Percentiles rank a stretch among this genome's conserved stretches.
These are phyloP conservation scores for Sebastes steindachneri DNA, from an alignment of 2,797 vertebrate species.

Conservation along the genomic window DNA sequence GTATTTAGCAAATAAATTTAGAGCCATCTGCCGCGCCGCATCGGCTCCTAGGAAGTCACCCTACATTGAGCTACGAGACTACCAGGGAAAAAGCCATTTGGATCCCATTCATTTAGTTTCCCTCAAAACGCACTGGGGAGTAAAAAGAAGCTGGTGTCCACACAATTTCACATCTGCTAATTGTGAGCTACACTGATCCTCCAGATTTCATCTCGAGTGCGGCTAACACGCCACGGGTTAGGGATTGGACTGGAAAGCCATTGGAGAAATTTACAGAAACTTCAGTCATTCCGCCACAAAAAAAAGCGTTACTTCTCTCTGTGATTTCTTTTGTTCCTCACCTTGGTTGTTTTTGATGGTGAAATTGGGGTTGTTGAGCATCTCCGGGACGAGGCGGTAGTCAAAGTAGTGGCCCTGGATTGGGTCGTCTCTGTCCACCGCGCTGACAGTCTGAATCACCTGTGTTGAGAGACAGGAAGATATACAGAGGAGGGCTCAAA, in stretches of 20 bases:
- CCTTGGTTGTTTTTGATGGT: constrained; percentile 98
- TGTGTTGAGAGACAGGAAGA: constrained; percentile 70
- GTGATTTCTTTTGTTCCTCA: constrained; percentile 69
- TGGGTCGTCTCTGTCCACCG: constrained; percentile 95
- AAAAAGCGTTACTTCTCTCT: not conserved
- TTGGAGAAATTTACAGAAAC: constrained; percentile 36
- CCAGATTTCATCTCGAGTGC: constrained; percentile 67
- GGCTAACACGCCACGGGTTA: constrained; percentile 51
- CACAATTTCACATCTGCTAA: constrained; percentile 81
- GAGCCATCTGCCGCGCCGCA: constrained; percentile 78
- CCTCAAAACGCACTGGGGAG: constrained; percentile 80
- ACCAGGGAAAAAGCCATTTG: constrained; percentile 67
- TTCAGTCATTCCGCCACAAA: constrained; percentile 35
- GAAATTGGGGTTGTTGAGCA: constrained; percentile 98
- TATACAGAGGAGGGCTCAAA: constrained; percentile 20
- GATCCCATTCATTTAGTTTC: constrained; percentile 80
- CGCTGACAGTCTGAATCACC: constrained; percentile 97
- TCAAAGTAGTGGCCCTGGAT: constrained; percentile 96
- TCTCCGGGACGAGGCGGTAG: constrained; percentile 94
- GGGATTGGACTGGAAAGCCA: constrained; percentile 51
- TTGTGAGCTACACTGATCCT: constrained; percentile 77
- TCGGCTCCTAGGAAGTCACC: constrained; percentile 75
- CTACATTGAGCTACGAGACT: constrained; percentile 75
- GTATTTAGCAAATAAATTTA: constrained; percentile 82
- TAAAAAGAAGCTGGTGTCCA: constrained; percentile 80